A percentile compares a stretch with the other conserved stretches of the same genome.
phyloP scores from a whole-genome alignment of 35 echinoderm and acorn worm genomes.

The Eucidaris tribuloides region DNA sequence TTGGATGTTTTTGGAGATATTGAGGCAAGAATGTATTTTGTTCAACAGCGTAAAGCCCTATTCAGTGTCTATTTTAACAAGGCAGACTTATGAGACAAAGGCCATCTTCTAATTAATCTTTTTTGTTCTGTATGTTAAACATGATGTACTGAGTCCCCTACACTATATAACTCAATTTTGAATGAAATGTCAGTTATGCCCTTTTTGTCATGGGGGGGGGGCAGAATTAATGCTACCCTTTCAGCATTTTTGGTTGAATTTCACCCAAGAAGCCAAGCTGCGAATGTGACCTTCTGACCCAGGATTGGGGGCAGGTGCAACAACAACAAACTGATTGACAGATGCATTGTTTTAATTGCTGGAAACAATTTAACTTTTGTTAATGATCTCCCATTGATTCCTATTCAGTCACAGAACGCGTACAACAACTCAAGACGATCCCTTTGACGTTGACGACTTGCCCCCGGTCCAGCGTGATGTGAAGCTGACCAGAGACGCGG shows the following conservation, averaged over 20 bases:
- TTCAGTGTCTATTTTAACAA: too few species aligned
- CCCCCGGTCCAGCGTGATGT: slow-evolving; percentile 75
- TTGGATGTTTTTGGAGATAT: too few species aligned
- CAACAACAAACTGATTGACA: not conserved
- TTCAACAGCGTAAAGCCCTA: too few species aligned
- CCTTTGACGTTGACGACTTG: slow-evolving; percentile 59
- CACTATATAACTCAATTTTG: too few species aligned
- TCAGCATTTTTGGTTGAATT: not conserved
- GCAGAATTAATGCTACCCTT: too few species aligned
- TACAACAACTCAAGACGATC: slow-evolving; percentile 51
- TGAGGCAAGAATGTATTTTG: too few species aligned
- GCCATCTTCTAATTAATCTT: too few species aligned
- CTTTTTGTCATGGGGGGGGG: too few species aligned
- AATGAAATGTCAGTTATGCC: too few species aligned
- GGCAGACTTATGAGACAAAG: too few species aligned
- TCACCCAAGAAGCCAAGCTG: not conserved
- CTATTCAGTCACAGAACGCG: slow-evolving; percentile 40
- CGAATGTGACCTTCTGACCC: not conserved
- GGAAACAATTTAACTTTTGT: not conserved
- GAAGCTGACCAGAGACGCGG: slow-evolving; percentile 42
- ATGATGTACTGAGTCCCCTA: too few species aligned
- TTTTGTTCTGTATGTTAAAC: too few species aligned
- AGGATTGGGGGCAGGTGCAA: not conserved
- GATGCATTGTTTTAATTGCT: not conserved
- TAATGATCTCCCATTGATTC: not conserved